Evolutionary conservation across 2,797 vertebrate species (phyloP).

Genomic region (Rhabdomys pumilio): DNA sequence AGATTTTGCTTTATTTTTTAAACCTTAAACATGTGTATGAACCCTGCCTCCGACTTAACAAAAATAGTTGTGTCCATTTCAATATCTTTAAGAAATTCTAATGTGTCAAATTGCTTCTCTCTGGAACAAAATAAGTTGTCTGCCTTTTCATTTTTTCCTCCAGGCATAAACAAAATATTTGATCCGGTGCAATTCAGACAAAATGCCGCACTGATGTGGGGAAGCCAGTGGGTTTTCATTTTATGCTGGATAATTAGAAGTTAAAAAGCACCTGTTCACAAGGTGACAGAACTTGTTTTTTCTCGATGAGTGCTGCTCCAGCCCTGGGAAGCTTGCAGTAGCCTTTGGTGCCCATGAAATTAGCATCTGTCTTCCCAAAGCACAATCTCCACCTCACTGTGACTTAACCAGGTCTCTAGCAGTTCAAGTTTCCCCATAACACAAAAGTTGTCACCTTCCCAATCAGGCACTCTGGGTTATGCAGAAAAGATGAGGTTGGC

Average conservation of each 20-base stretch:
- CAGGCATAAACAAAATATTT: slow-evolving; percentile 76
- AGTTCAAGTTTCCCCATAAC: slow-evolving; percentile 9
- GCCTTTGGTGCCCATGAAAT: slow-evolving; percentile 17
- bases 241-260: slow-evolving; percentile 69
- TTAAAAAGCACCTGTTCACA: slow-evolving; percentile 57
- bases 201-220: background rate
- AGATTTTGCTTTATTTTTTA: background rate
- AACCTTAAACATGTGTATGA: slow-evolving; percentile 25
- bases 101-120: slow-evolving; percentile 57
- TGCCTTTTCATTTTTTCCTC: slow-evolving; percentile 59
- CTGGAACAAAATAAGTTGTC: slow-evolving; percentile 60
- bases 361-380: slow-evolving; percentile 45
- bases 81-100: slow-evolving; percentile 60
- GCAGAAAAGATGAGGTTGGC: slow-evolving; percentile 18
- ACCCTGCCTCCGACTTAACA: background rate
- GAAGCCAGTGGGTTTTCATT: slow-evolving; percentile 29
- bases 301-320: background rate
- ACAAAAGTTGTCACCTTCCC: slow-evolving; percentile 30
- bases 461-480: background rate
- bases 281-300: slow-evolving; percentile 69
- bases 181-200: slow-evolving; percentile 47
- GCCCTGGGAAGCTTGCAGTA: background rate
- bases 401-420: background rate
- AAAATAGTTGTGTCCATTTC: slow-evolving; percentile 18
- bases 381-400: slow-evolving; percentile 14